phyloP scores from a whole-genome alignment of 2,797 vertebrate species.

The Eupleurogrammus muticus region DNA sequence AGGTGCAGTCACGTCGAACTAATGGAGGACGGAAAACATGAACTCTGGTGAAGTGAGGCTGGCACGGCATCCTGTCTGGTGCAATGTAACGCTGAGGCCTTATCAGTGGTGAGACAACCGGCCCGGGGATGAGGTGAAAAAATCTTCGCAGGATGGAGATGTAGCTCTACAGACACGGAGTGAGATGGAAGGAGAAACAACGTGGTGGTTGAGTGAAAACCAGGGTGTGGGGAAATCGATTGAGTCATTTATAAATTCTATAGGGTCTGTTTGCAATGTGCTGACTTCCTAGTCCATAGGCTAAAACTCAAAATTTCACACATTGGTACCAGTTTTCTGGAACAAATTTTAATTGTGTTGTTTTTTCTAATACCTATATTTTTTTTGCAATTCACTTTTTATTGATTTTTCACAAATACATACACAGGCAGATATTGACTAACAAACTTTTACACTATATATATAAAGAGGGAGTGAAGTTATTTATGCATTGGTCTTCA shows the following conservation, averaged over 20 bases:
- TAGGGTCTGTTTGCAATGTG: neutral
- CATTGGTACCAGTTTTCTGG: too few relatives aligned
- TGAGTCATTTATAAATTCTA: neutral
- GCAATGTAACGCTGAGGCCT: constrained; percentile 44
- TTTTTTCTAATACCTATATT: too few relatives aligned
- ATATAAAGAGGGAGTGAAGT: too few relatives aligned
- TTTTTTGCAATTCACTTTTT: too few relatives aligned
- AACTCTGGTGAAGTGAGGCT: constrained; percentile 35
- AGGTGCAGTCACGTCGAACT: constrained; percentile 57
- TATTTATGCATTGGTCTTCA: too few relatives aligned
- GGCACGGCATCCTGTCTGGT: constrained; percentile 28
- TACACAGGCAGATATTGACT: too few relatives aligned
- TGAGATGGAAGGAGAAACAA: too few relatives aligned
- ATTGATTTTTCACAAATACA: too few relatives aligned
- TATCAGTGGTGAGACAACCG: constrained; percentile 11
- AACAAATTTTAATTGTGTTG: too few relatives aligned
- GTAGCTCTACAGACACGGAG: constrained; percentile 11
- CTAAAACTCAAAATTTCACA: too few relatives aligned
- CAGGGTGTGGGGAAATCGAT: neutral
- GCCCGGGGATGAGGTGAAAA: neutral
- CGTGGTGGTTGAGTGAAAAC: neutral
- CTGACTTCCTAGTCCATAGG: too few relatives aligned
- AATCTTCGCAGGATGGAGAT: constrained; percentile 21
- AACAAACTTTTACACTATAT: too few relatives aligned
- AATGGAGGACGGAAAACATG: constrained; percentile 63